phyloP scores from a whole-genome alignment of 1,140 invertebrate species.

The Schlechtendalia chinensis region DNA sequence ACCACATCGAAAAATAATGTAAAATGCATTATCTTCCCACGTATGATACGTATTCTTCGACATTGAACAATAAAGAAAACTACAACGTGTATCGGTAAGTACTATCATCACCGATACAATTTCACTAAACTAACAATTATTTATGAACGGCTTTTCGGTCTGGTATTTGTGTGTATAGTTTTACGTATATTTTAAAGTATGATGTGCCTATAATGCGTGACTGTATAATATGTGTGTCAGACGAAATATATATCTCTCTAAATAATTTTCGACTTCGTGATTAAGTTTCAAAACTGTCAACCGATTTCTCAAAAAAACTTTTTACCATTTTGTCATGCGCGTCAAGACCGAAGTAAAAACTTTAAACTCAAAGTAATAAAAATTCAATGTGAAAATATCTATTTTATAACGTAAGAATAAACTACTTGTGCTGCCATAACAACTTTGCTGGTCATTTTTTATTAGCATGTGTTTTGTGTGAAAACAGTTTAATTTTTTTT shows the following conservation, averaged over 20 bases:
- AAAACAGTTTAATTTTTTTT: not conserved
- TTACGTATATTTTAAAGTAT: not conserved
- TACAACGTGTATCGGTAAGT: too few relatives aligned
- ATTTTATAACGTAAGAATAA: not conserved
- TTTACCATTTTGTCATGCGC: not conserved
- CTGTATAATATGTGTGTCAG: not conserved
- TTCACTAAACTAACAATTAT: not conserved
- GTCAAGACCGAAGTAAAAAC: constrained; percentile 5
- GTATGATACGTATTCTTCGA: not conserved
- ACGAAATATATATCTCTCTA: not conserved
- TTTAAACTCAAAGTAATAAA: not conserved
- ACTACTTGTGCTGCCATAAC: not conserved
- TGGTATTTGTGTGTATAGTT: not conserved
- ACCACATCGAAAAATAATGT: constrained; percentile 23
- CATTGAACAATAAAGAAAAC: not conserved
- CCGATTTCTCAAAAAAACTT: not conserved
- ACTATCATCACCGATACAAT: not conserved
- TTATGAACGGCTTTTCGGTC: not conserved
- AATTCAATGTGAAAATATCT: not conserved
- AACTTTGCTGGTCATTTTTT: not conserved
- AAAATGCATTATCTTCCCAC: not conserved
- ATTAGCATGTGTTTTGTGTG: not conserved
- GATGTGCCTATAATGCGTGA: not conserved
- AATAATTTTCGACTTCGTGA: not conserved
- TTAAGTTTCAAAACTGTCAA: not conserved